Evolutionary conservation across 2,113 vertebrate species (phyloP), one percentile per base, ranked within the genome.

Genomic region (Hippocampus mohnikei): DNA sequence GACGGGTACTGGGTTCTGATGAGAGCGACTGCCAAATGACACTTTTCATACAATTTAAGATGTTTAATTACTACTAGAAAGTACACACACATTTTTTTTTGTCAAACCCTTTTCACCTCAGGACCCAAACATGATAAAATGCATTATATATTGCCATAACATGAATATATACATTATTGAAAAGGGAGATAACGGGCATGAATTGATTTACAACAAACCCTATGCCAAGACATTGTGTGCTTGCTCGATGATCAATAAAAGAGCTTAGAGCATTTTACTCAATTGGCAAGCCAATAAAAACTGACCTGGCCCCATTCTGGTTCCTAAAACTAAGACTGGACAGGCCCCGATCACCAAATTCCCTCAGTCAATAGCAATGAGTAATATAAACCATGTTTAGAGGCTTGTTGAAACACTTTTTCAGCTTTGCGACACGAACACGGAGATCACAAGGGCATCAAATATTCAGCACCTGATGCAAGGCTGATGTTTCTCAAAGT

Each of bases 401-500:
- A 25, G 11, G 10, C 76, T 79, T 55, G 41, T 69, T 69, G 53
- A 37, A 8, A 52, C 33, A 70, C 25, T 58, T 50, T 29, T 62
- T 44, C 48, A 21, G 46, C 20, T 40, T 65, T 25, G 12, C 46
- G 48, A 66, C 27, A 66, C 29, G 62, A 21, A 52, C 46, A 75
- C 42, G 18, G 67, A 56, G 65, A 52, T 52, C 12, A 25, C n/a
- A 46, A 12, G 8, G 0, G 18, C 61, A 72, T 84, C 1, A 82
- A 82, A 81, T 75, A 79, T 86, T 81, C 75, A 82, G 6, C 72
- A 58, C 67, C 80, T 84, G 77, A 85, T 71, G 83, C 77, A 85
- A 77, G 40, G n/a, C 42, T 65, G 63, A 65, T 65, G 42, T 65
- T 65, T 46, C 7, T 25, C 46, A 46, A 61, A 67, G 73, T 62